Conservation (phyloP, 1,140 invertebrate species). For the Asobara japonica region DNA sequence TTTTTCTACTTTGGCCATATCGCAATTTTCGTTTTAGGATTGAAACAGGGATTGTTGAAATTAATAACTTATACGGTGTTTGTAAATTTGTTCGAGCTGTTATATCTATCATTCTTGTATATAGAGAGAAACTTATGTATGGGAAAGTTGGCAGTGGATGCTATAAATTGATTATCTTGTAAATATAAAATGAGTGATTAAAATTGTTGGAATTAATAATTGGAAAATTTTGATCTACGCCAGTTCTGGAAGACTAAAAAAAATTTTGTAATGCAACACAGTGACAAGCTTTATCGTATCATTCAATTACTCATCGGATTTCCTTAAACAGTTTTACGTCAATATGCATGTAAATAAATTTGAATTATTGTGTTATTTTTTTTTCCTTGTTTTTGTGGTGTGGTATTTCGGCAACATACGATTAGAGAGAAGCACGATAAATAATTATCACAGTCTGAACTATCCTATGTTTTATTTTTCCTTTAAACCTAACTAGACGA, state of each 20-base stretch:
- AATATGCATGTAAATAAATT: not conserved
- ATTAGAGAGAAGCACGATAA: conserved; percentile 50
- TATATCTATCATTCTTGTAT: not conserved
- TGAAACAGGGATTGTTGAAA: not conserved
- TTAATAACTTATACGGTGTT: too few species aligned
- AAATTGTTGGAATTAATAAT: not conserved
- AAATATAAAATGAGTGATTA: not conserved
- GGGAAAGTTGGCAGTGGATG: conserved; percentile 45
- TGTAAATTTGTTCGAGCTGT: too few species aligned
- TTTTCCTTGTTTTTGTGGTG: not conserved
- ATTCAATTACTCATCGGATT: not conserved
- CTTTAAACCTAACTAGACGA: conserved; percentile 26
- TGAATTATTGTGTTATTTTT: not conserved
- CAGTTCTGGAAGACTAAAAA: conserved; percentile 30
- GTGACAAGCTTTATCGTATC: not conserved
- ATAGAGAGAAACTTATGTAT: conserved; percentile 10
- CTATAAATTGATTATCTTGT: conserved; percentile 25
- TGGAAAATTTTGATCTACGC: not conserved
- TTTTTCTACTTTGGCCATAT: not conserved
- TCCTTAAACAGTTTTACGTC: not conserved
- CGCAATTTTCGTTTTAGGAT: not conserved
- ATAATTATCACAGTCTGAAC: conserved; percentile 64
- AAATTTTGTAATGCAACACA: conserved; percentile 1
- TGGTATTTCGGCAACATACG: conserved; percentile 3
- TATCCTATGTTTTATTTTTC: conserved; percentile 53